Conservation (phyloP, 2,888 invertebrate genomes). For the Nomada fucata region DNA sequence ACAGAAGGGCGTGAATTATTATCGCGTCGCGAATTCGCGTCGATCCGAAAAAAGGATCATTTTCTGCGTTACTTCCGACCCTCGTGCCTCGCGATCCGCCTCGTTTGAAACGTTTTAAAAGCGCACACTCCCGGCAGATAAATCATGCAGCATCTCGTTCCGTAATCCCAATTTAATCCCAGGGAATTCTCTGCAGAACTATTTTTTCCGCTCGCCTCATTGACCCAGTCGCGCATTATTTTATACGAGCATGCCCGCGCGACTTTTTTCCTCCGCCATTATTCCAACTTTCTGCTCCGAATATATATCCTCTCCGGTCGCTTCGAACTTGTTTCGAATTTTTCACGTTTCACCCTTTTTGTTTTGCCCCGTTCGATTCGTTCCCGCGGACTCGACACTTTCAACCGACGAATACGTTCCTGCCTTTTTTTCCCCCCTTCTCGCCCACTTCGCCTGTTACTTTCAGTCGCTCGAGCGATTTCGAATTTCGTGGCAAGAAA, state of each 20-base stretch:
- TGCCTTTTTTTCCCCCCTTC: constrained; percentile 1
- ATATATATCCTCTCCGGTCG: constrained; percentile 25
- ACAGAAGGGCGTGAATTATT: neutral
- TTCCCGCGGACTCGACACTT: neutral
- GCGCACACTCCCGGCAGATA: constrained; percentile 35
- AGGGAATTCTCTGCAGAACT: constrained; percentile 48
- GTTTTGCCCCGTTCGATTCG: constrained; percentile 1
- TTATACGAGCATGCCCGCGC: constrained; percentile 35
- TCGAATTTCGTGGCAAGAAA: constrained; percentile 19
- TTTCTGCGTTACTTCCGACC: neutral
- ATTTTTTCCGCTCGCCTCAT: constrained; percentile 51
- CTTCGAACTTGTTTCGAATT: constrained; percentile 36
- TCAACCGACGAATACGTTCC: constrained; percentile 5
- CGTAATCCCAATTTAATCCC: constrained; percentile 56
- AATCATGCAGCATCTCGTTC: constrained; percentile 48
- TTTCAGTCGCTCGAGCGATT: neutral
- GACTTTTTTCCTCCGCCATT: constrained; percentile 27
- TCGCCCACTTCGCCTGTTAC: constrained; percentile 4
- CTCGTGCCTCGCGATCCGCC: neutral
- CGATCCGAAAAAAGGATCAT: neutral
- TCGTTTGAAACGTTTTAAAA: constrained; percentile 26
- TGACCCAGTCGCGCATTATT: constrained; percentile 55
- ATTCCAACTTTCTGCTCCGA: constrained; percentile 22
- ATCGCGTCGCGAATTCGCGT: neutral
- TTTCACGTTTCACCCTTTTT: constrained; percentile 13